Evolutionary conservation across 1,140 invertebrate species (phyloP).

Genomic region (Pogonomyrmex californicus): DNA sequence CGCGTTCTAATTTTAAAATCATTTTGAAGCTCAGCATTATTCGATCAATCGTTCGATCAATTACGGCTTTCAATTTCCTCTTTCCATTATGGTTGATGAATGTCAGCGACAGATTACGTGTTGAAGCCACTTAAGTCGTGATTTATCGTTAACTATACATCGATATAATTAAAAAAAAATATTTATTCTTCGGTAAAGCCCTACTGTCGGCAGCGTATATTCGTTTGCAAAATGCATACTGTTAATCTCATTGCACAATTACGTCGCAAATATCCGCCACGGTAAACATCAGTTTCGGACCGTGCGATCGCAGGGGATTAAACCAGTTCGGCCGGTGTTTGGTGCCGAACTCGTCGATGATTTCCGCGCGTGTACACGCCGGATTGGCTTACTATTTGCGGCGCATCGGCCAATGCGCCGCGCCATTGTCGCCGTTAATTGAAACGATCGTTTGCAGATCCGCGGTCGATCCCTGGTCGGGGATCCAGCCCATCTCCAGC

Average conservation of each 20-base stretch:
- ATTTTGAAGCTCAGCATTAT: neutral
- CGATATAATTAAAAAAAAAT: neutral
- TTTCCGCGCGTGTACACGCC: conserved; percentile 42
- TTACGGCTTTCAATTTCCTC: neutral
- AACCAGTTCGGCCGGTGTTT: conserved; percentile 37
- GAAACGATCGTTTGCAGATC: conserved; percentile 69
- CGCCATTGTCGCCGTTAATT: conserved; percentile 69
- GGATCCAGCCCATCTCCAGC: neutral
- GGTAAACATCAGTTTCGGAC: conserved; percentile 36
- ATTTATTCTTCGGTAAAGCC: neutral
- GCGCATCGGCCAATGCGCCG: conserved; percentile 23
- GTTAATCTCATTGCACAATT: conserved; percentile 59
- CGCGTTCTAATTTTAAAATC: neutral
- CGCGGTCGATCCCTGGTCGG: conserved; percentile 47
- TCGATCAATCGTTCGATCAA: neutral
- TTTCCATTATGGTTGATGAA: neutral
- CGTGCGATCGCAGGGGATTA: conserved; percentile 46
- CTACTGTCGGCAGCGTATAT: neutral
- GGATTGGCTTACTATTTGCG: conserved; percentile 24
- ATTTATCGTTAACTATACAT: neutral
- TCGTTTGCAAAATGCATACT: conserved; percentile 33
- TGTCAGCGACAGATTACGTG: too few species aligned
- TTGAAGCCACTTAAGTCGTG: neutral
- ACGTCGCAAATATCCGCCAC: conserved; percentile 50
- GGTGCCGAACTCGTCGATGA: conserved; percentile 51